Conservation (phyloP, 2,888 invertebrate genomes). For the Parnassius orleans region DNA sequence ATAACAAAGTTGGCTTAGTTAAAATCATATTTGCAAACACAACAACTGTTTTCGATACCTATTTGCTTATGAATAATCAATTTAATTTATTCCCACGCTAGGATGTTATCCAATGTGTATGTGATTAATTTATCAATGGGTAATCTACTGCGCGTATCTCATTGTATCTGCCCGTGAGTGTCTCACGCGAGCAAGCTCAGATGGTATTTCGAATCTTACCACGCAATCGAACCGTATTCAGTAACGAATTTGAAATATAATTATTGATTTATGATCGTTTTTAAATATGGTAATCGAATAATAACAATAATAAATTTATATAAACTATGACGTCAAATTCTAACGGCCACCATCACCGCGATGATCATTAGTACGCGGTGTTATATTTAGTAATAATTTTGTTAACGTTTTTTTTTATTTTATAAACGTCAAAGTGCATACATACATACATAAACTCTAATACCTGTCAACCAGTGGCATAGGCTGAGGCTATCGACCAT, state of each 20-base stretch:
- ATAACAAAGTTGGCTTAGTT: too few species aligned
- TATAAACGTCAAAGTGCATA: too few species aligned
- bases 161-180: slow-evolving; percentile 61
- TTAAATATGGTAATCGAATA: not conserved
- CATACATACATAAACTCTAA: too few species aligned
- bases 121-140: slow-evolving; percentile 70
- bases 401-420: too few species aligned
- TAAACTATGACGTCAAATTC: too few species aligned
- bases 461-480: too few species aligned
- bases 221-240: slow-evolving; percentile 14
- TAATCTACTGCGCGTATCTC: slow-evolving; percentile 65
- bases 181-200: slow-evolving; percentile 38
- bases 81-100: slow-evolving; percentile 49
- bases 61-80: slow-evolving; percentile 15
- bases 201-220: slow-evolving; percentile 23
- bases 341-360: too few species aligned
- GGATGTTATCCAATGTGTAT: slow-evolving; percentile 63
- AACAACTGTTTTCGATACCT: not conserved
- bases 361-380: too few species aligned
- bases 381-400: too few species aligned
- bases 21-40: too few species aligned
- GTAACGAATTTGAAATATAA: slow-evolving; percentile 9
- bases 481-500: too few species aligned
- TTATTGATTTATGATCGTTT: slow-evolving; percentile 23
- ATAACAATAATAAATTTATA: too few species aligned